Evolutionary conservation across 2,797 vertebrate genomes (phyloP), one percentile per base, ranked within the genome.

Genomic region (Pterois miles): DNA sequence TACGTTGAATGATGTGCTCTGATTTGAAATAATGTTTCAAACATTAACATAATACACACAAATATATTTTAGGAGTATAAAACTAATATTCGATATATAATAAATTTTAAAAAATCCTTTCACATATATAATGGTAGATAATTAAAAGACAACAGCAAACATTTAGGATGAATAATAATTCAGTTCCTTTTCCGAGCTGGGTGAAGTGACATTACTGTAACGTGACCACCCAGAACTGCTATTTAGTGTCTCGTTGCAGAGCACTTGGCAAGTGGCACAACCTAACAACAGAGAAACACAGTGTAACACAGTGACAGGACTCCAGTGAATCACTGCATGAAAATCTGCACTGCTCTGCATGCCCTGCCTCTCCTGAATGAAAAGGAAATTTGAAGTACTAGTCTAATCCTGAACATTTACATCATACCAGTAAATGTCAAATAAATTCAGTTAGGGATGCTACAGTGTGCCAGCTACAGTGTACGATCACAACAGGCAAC

Each of bases 221-320:
- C 11, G 29, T 65, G 62, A 58, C 71, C 71, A 74, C 53, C 38
- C 52, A 65, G 4, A 25, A 25, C 53, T 65, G 63, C 36, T 52
- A 25, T 9, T 57, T 2, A 31, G 25, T 34, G 50, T 56, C 50
- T 65, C 27, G 25, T 23, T 18, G 36, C 27, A 11, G 13, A 56
- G 71, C n/a, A 56, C 50, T 73, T 65, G 62, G 50, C 62, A 14
- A 48, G 53, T 14, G 36, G 50, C 25, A 22, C 71, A 20, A 25
- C 52, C 50, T 43, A 43, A 64, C 52, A 65, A 73, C 71, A 29
- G 34, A 73, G 60, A 48, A 53, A 12, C 54, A 43, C 48, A 64
- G 59, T 71, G 58, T 18, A 65, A 52, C 23, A 34, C 33, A 63
- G 58, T 16, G 12, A 40, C 46, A 27, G 18, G 23, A 53, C 34